Evolutionary conservation across 2,888 invertebrate genomes (phyloP).

Genomic region (Cyclophora albipunctata): DNA sequence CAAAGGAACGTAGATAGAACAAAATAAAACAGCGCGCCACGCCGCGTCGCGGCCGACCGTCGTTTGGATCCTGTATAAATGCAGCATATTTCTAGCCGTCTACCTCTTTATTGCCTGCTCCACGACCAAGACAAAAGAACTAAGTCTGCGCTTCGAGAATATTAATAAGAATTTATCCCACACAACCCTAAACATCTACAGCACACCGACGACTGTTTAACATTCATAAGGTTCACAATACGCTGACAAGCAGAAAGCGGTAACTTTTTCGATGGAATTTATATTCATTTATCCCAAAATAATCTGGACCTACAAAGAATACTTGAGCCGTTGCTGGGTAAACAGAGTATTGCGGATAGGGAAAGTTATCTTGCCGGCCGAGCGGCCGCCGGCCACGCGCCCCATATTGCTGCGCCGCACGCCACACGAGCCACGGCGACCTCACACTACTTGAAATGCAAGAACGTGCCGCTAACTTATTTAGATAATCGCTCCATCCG

Average conservation of each 20-base stretch:
- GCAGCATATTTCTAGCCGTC: slow-evolving; percentile 65
- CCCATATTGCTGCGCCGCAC: slow-evolving; percentile 1
- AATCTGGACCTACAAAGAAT: slow-evolving; percentile 39
- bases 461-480: slow-evolving; percentile 31
- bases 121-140: slow-evolving; percentile 60
- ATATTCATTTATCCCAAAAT: slow-evolving; percentile 45
- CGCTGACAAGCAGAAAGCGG: slow-evolving; percentile 25
- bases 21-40: slow-evolving; percentile 48
- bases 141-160: slow-evolving; percentile 52
- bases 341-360: slow-evolving; percentile 40
- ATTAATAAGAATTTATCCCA: slow-evolving; percentile 62
- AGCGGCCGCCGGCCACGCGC: slow-evolving; percentile 11
- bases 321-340: slow-evolving; percentile 35
- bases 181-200: slow-evolving; percentile 31
- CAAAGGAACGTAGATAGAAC: slow-evolving; percentile 56
- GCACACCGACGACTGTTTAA: slow-evolving; percentile 26
- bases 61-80: slow-evolving; percentile 58
- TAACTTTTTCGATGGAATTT: slow-evolving; percentile 43
- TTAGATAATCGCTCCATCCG: slow-evolving; percentile 25
- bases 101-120: slow-evolving; percentile 64
- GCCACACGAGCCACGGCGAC: slow-evolving; percentile 5
- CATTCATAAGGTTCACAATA: slow-evolving; percentile 22
- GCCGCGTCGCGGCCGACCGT: slow-evolving; percentile 29
- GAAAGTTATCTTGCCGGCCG: slow-evolving; percentile 35
- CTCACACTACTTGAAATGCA: slow-evolving; percentile 27